A percentile compares a stretch with the other conserved stretches of the same genome.
phyloP scores from a whole-genome alignment of 2,888 invertebrate species.

The Polyommatus iphigenia region DNA sequence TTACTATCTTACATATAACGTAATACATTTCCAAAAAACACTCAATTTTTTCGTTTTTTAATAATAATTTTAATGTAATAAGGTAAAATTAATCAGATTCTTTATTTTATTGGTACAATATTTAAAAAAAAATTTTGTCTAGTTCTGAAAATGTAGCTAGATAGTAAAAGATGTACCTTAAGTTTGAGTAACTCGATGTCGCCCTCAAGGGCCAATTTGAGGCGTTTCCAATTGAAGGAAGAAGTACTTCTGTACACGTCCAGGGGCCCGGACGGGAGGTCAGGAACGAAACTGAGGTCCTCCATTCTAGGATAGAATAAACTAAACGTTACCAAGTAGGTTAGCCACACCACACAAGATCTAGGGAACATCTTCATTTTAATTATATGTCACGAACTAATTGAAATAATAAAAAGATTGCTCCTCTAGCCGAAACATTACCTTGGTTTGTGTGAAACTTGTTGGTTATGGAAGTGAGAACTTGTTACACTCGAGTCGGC shows the following conservation, averaged over 20 bases:
- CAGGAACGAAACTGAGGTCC: conserved; percentile 83
- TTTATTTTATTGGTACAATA: not conserved
- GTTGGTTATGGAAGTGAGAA: conserved; percentile 2
- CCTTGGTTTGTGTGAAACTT: conserved; percentile 23
- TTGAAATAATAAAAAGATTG: not conserved
- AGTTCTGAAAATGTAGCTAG: not conserved
- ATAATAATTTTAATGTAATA: not conserved
- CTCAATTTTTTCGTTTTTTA: not conserved
- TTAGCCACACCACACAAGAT: not conserved
- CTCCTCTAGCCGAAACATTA: conserved; percentile 12
- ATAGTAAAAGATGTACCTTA: conserved; percentile 81
- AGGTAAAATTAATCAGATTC: not conserved
- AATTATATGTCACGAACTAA: conserved; percentile 8
- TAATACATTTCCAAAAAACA: not conserved
- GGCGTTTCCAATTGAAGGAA: conserved; percentile 92
- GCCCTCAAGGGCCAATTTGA: conserved; percentile 90
- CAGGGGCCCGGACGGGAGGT: conserved; percentile 87
- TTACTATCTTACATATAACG: not conserved
- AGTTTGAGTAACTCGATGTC: conserved; percentile 84
- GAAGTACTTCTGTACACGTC: conserved; percentile 88
- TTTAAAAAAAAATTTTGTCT: not conserved
- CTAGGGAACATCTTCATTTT: not conserved
- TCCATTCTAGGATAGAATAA: conserved; percentile 59
- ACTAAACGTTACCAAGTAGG: not conserved
- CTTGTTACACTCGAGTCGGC: conserved; percentile 19